These are phyloP conservation scores for Agrochola litura DNA, from an alignment of 2,888 invertebrate genomes.

Conservation along the genomic window DNA sequence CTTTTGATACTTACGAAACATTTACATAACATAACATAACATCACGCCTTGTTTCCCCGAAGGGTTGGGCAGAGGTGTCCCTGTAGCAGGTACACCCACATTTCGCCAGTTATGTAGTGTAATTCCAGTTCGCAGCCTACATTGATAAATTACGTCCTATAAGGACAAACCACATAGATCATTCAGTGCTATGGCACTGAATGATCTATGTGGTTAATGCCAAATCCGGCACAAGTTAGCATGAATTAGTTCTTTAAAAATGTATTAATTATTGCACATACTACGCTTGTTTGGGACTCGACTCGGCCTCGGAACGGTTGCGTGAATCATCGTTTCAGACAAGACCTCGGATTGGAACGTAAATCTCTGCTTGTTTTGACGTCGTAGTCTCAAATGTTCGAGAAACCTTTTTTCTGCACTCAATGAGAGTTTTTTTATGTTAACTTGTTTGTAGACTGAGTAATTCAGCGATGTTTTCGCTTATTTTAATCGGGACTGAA, in stretches of 20 bases:
- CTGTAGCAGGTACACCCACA: too few species aligned
- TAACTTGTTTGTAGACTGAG: conserved; percentile 20
- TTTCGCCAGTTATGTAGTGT: too few species aligned
- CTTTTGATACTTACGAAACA: background rate
- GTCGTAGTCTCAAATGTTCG: conserved; percentile 41
- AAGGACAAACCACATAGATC: conserved; percentile 42
- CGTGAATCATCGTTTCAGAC: conserved; percentile 57
- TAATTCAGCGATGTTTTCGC: conserved; percentile 33
- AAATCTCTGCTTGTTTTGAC: conserved; percentile 40
- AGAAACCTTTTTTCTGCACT: conserved; percentile 43
- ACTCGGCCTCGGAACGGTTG: conserved; percentile 47
- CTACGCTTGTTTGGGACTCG: conserved; percentile 33
- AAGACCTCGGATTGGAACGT: conserved; percentile 53
- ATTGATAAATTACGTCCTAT: conserved; percentile 11
- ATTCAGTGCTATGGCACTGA: conserved; percentile 26
- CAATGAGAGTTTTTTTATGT: conserved; percentile 21
- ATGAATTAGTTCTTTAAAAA: conserved; percentile 45
- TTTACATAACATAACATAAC: too few species aligned
- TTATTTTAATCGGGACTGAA: conserved; percentile 20
- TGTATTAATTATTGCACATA: conserved; percentile 45
- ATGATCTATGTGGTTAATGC: too few species aligned
- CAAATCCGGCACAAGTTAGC: conserved; percentile 42
- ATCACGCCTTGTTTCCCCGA: too few species aligned
- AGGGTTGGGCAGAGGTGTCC: too few species aligned
- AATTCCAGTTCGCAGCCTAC: conserved; percentile 22